Base-by-base conservation (phyloP, 2,797 vertebrate genomes). In the Eupleurogrammus muticus region DNA sequence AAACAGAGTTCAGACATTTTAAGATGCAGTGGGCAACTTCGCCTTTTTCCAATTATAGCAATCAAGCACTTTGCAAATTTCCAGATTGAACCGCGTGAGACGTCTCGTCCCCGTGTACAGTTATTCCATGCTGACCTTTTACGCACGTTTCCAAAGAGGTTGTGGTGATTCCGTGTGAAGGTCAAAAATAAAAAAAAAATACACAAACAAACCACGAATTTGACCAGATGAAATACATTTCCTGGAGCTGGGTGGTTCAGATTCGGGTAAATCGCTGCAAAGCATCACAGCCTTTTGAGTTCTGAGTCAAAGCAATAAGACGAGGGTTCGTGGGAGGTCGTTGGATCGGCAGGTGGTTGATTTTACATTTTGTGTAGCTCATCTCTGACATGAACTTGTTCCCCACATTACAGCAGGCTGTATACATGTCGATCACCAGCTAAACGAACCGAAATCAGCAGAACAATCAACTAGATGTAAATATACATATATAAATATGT, bases 11-110 rank as follows among this genome's bases (percentile, higher is more conserved):
- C 40, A 17, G 40, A 44, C 16, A 36, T 60, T 58, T 60, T 34
- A 36, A 32, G 38, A 59, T 48, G 16, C 58, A 69, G 59, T 28
- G 28, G 28, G 28, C 28, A 28, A 28, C 6, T 28, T 28, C 28
- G 6, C 3, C 28, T 81, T 66, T 50, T 66, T 77, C 64, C 34
- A 40, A 52, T 57, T 19, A 49, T 57, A 40, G 34, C 9, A 20
- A 68, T 64, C 28, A 68, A 79, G 74, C 79, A 82, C 76, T 84
- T 89, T 86, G 64, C 34, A 62, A n/a, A 58, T 54, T 76, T 79
- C 28, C 53, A 23, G 2, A 50, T 62, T 36, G 67, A 73, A 76
- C 73, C 64, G 70, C 77, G 53, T 40, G 51, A 38, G 46, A 60
- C 48, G 48, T 19, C 58, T 73, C 73, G 14, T 63, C 58, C 71